Evolutionary conservation across 2,797 vertebrate species (phyloP), one percentile per base, ranked within the genome.

Genomic region (Limosa lapponica): DNA sequence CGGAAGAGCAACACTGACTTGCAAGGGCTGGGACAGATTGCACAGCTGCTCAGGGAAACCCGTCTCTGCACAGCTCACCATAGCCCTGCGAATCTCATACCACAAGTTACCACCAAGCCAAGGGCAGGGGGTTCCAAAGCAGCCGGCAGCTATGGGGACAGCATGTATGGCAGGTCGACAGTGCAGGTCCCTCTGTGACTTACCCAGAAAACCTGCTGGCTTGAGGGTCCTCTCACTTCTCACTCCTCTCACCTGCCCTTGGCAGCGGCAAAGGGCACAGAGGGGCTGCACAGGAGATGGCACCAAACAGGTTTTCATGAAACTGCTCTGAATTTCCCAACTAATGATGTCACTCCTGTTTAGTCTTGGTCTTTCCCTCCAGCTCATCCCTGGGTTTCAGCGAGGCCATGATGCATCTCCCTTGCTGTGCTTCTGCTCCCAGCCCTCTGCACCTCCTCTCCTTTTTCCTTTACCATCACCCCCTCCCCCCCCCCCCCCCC

Each of bases 61-160:
- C 2, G 0, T 11, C 69, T 62, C 43, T 0, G 3, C 17, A 49
- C 23, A 32, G 36, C 27, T 59, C 2, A 0, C 34, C 7, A 2
- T 25, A 8, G 13, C 39, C 17, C 69, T 12, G 19, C 5, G 2
- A 64, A 66, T 11, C 11, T 32, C 1, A 0, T 20, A 41, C 37
- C 52, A 44, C 25, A 15, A 27, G 14, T 32, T 13, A n/a, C 24
- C 64, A 51, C 30, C 4, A 1, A 89, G 70, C 46, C 70, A 75
- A 22, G 52, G 2, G 1, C 4, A 28, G n/a, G 36, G 41, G 22
- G 41, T n/a, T 27, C n/a, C 49, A 27, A 74, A 75, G 81, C 48
- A 87, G 41, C 2, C 7, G 13, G 17, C 5, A 3, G 13, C 12
- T 69, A 36, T 1, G 5, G 34, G 52, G 62, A 66, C 14, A 69